Base-by-base conservation (phyloP, 2,888 invertebrate genomes). In the Alitta virens region DNA sequence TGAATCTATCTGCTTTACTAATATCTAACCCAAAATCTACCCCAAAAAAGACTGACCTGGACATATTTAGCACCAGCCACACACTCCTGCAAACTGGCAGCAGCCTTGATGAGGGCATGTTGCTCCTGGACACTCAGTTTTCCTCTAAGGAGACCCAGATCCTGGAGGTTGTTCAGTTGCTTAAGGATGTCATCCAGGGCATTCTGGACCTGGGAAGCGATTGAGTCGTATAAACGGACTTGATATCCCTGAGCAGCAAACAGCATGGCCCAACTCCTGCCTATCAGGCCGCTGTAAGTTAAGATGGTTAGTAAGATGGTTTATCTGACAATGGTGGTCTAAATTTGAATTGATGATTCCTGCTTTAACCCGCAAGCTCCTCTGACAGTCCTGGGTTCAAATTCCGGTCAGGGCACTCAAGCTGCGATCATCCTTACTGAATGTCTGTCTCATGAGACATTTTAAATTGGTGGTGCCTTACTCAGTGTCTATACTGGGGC, bases 261-360 rank as follows among this genome's bases (percentile, higher is more conserved):
- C 40, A 97, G 85, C 94, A 97, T 96, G 0, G 96, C 91, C 94
- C 95, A 98, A 74, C 95, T 95, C 61, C 92, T 88, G 1, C 97
- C 98, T 74, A 98, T 96, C 58, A 97, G 85, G 1, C 98, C 98
- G 81, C 96, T 97, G 69, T 52, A 71, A 69, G 23, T n/a, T 23
- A n/a, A n/a, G n/a, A n/a, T n/a, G n/a, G n/a, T n/a, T n/a, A n/a
- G n/a, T n/a, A n/a, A n/a, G n/a, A n/a, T n/a, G n/a, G n/a, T n/a
- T n/a, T n/a, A n/a, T n/a, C n/a, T n/a, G n/a, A n/a, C n/a, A n/a
- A n/a, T n/a, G n/a, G n/a, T n/a, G n/a, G n/a, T n/a, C n/a, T n/a
- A n/a, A n/a, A n/a, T n/a, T n/a, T n/a, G n/a, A n/a, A n/a, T n/a
- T n/a, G n/a, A n/a, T n/a, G n/a, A n/a, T n/a, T n/a, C n/a, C n/a